A percentile compares a stretch with the other conserved stretches of the same genome.
These are phyloP conservation scores for Orbicella faveolata DNA, from an alignment of 64 coral and sea anemone species.

Conservation along the genomic window DNA sequence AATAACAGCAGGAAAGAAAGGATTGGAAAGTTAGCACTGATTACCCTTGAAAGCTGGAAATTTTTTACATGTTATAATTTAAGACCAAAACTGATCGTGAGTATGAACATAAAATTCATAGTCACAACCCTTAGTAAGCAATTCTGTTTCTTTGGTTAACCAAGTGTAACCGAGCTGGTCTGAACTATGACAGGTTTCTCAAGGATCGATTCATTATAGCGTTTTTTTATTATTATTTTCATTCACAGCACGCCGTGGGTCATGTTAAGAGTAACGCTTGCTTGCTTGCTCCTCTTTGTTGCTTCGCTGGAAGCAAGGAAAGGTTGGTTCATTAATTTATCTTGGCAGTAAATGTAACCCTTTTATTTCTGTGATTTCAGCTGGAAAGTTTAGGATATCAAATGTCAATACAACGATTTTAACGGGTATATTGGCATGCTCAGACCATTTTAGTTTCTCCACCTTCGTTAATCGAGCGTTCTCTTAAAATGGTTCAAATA, in stretches of 20 bases:
- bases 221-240: background rate
- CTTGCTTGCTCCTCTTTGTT: background rate
- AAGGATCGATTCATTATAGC: background rate
- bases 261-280: slow-evolving; percentile 45
- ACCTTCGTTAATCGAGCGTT: background rate
- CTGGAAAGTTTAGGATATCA: background rate
- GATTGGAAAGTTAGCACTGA: background rate
- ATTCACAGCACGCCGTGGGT: background rate
- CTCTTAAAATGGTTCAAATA: background rate
- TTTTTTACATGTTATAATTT: background rate
- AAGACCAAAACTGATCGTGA: background rate
- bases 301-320: slow-evolving; percentile 43
- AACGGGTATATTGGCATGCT: background rate
- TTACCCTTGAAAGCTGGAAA: background rate
- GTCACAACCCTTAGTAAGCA: background rate
- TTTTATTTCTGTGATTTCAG: background rate
- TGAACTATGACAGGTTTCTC: background rate
- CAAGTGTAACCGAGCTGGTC: background rate
- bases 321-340: slow-evolving; percentile 25
- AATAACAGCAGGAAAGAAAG: background rate
- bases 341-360: background rate
- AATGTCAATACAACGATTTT: background rate
- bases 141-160: background rate
- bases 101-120: background rate
- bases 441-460: background rate